Evolutionary conservation across 2,797 vertebrate species (phyloP), one percentile per base, ranked within the genome.

Genomic region (Phoeniculus purpureus): DNA sequence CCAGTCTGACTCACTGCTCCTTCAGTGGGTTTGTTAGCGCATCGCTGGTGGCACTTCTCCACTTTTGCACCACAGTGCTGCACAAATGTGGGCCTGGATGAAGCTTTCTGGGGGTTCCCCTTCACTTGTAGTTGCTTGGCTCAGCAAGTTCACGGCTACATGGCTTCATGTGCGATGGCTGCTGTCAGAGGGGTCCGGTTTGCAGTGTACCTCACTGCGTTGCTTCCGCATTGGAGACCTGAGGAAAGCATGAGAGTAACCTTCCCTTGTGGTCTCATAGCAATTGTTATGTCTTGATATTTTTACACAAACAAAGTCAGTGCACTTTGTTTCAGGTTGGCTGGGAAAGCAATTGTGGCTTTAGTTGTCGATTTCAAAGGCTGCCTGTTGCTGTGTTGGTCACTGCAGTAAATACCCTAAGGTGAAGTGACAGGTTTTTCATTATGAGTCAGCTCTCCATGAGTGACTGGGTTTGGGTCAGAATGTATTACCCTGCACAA

Each of bases 371-470:
- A 23, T 94, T 90, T 94, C 74, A 81, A 74, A 89, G 80, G n/a
- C 47, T 77, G 67, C 88, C 50, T 6, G 1, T 5, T 67, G 52
- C 77, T 72, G 48, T 79, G 40, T 77, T 87, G n/a, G 45, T 96
- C 71, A 81, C 70, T 84, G 21, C 86, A 85, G 82, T 90, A 80
- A 96, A 94, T 97, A 96, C 96, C 82, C 80, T 85, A 84, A 85
- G 91, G 92, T 95, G 95, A 95, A 96, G 94, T 96, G 96, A 97
- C 96, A 96, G 96, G 95, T 97, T 97, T 97, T 97, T 97, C 97
- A 96, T 96, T 96, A 96, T 96, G 95, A 95, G 95, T 97, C 96
- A 96, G 88, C 94, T 97, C 94, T 95, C 96, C 96, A 94, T 97
- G 96, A 96, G 95, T 96, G 96, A 97, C 96, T 96, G 87, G 93